Base-by-base conservation (phyloP, 2,797 vertebrate species). In the Crenichthys baileyi region DNA sequence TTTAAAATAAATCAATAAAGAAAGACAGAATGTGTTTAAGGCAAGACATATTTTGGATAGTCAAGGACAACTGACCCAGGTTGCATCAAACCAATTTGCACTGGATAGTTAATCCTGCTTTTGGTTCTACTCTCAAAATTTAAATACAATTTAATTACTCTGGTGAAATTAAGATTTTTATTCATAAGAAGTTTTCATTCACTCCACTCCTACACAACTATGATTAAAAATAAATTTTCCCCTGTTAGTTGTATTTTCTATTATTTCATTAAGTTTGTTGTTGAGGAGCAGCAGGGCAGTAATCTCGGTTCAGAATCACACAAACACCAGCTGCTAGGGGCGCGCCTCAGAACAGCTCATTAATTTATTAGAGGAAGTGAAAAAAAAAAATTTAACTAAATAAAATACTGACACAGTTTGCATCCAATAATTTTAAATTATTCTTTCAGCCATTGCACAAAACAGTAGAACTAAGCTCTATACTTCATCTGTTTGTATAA, bases 221-320 rank as follows among this genome's bases (percentile, higher is more conserved):
- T 53, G 11, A 82, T 72, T 15, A 73, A 5, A 79, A 75, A 72
- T 73, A 71, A 70, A 73, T 85, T 79, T 79, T 63, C 67, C 41
- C n/a, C 65, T n/a, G 13, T 68, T 78, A 24, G 39, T 76, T 74
- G 2, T 24, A 60, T 83, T 83, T 74, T 39, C 50, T 78, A 16
- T 85, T 60, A 74, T 48, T 85, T 86, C 70, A 86, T 86, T 84
- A 76, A 67, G 60, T 61, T 63, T 83, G 74, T 83, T 88, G 58
- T 87, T 78, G 44, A 72, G n/a, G 31, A 88, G 76, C 82, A 90
- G 83, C 78, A 82, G 82, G 82, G 68, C 61, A 75, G 72, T 79
- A 76, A 88, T 88, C 77, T 77, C 77, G 78, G 76, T 83, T 84
- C 70, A 73, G 16, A 44, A 71, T 63, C 79, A 60, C 75, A 82